Evolutionary conservation across 2,888 invertebrate species (phyloP).

Genomic region (Macrophya annulata): DNA sequence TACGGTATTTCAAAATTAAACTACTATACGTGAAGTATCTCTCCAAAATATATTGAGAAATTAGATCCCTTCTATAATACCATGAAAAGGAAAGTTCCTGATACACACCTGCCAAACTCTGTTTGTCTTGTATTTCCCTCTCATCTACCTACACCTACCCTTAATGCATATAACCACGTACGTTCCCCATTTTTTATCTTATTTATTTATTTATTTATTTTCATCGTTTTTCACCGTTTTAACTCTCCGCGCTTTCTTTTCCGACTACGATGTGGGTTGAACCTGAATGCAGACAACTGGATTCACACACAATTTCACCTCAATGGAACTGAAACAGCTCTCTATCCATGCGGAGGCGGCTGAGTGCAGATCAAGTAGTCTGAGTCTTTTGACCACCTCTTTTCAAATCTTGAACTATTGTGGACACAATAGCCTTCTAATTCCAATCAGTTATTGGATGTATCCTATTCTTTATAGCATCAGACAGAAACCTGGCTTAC

Average conservation of each 20-base stretch:
- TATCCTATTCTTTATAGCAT: conserved; percentile 10
- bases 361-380: conserved; percentile 44
- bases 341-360: conserved; percentile 38
- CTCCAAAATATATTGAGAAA: conserved; percentile 1
- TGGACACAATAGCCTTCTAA: conserved; percentile 30
- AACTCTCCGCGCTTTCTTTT: background rate
- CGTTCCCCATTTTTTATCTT: background rate
- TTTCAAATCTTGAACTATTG: conserved; percentile 5
- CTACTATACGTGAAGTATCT: background rate
- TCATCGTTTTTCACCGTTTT: background rate
- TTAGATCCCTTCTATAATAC: background rate
- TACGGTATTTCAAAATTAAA: conserved; percentile 10
- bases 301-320: conserved; percentile 52
- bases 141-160: background rate
- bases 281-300: conserved; percentile 44
- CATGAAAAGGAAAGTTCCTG: background rate
- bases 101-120: background rate
- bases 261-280: conserved; percentile 14
- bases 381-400: conserved; percentile 15
- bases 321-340: conserved; percentile 46
- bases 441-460: conserved; percentile 17
- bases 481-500: background rate
- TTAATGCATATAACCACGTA: background rate
- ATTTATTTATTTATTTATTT: background rate
- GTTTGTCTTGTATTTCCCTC: conserved; percentile 13